Base-by-base conservation (phyloP, 2,797 vertebrate species). In the Chaetophractus vellerosus region DNA sequence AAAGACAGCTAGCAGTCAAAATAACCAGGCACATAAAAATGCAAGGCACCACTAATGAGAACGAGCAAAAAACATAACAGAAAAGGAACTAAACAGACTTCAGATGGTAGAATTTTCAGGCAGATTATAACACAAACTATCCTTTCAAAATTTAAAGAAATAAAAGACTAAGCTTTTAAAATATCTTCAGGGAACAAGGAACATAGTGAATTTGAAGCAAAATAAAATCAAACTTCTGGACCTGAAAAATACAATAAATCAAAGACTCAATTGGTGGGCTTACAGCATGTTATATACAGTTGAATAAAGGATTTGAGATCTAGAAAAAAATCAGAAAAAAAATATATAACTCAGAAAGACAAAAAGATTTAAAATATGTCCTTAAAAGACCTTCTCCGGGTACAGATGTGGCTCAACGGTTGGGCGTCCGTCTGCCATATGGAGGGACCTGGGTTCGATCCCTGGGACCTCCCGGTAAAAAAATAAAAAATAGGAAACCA, bases 61-160 rank as follows among this genome's bases (percentile, higher is more conserved):
- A 86, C 6, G n/a, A 91, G 28, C 36, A 75, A 50, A 97, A 38
- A 0, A 94, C 41, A 74, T 33, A 83, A 91, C 9, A 72, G n/a
- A 90, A 79, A 90, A 74, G 90, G 1, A 91, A 10, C 38, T 45
- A 45, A 52, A 88, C 11, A 80, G 31, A 82, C 11, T 52, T 52
- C 23, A 68, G 10, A 31, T 55, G n/a, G 52, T 61, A 2, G 6
- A 45, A 81, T 24, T 85, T 55, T 96, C 10, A 63, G n/a, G 81
- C 18, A 64, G 52, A 83, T 26, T 83, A 24, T 45, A 87, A 86
- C 1, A 24, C 14, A 24, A 45, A 52, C 26, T 71, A 74, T 28
- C 33, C 33, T 81, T 88, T 91, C 4, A 50, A 90, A 74, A 78
- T 31, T 90, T 23, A 71, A 81, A 86, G 19, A 72, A 83, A 80